Evolutionary conservation across 2,888 invertebrate species (phyloP).

Genomic region (Tenodera sinensis): DNA sequence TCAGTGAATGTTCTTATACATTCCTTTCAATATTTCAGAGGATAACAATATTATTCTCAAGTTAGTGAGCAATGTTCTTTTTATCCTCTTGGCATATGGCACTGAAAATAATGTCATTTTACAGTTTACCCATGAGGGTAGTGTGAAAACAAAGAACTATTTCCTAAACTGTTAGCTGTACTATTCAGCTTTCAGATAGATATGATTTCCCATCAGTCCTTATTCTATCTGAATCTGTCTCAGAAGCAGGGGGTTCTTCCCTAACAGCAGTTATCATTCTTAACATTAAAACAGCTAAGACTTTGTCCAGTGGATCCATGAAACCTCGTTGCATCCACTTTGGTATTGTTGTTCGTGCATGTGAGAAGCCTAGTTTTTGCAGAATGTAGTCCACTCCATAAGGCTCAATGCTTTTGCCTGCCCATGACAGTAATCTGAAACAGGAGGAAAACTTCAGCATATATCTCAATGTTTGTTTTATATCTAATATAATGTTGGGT

Average conservation of each 20-base stretch:
- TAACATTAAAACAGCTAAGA: conserved; percentile 75
- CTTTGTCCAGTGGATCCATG: conserved; percentile 94
- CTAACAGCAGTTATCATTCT: conserved; percentile 58
- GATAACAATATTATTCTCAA: background rate
- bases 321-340: conserved; percentile 99
- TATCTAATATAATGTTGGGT: too few species aligned
- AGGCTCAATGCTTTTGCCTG: conserved; percentile 94
- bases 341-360: conserved; percentile 96
- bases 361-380: conserved; percentile 94
- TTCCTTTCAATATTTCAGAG: background rate
- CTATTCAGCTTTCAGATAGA: background rate
- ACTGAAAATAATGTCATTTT: background rate
- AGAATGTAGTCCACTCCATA: conserved; percentile 98
- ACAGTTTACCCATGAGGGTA: background rate
- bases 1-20: background rate
- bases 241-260: conserved; percentile 39
- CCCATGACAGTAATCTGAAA: conserved; percentile 72
- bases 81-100: background rate
- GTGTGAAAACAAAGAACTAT: background rate
- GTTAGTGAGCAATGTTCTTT: background rate
- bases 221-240: background rate
- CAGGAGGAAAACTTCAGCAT: background rate
- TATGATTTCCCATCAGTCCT: background rate
- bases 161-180: background rate
- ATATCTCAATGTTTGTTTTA: background rate